phyloP scores from a whole-genome alignment of 2,888 invertebrate genomes.

The Spicauda simplicius region DNA sequence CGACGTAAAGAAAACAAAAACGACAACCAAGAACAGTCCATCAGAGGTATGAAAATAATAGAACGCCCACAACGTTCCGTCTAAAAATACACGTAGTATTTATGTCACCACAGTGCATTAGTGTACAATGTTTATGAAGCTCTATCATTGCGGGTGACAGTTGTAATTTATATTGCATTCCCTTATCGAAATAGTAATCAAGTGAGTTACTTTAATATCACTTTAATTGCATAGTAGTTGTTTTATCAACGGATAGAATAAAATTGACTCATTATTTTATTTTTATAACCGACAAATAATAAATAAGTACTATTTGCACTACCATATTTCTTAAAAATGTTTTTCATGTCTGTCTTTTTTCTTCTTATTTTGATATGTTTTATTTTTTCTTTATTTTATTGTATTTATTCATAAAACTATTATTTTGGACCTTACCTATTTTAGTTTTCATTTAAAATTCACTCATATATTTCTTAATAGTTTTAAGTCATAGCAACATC shows the following conservation, averaged over 20 bases:
- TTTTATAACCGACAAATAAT: no score
- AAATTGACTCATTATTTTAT: no score
- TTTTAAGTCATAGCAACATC: no score
- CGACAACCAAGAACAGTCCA: neutral
- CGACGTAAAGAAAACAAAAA: neutral
- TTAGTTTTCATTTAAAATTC: no score
- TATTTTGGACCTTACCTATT: no score
- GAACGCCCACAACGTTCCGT: neutral
- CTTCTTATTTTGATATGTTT: no score
- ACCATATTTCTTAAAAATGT: no score
- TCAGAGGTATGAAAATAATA: neutral
- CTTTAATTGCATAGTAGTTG: constrained; percentile 7
- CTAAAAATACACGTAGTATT: constrained; percentile 8
- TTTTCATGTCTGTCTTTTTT: no score
- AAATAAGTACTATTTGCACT: no score
- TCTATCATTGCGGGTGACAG: constrained; percentile 2
- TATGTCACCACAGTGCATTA: constrained; percentile 15
- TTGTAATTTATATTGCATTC: constrained; percentile 7
- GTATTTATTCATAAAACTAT: no score
- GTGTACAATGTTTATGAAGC: constrained; percentile 4
- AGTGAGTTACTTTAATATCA: constrained; percentile 1
- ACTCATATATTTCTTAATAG: no score
- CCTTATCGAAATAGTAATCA: constrained; percentile 11
- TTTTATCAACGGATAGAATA: neutral
- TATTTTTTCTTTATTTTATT: no score